These are phyloP conservation scores for Salvelinus sp. DNA, from an alignment of 2,113 vertebrate species.

Conservation along the genomic window DNA sequence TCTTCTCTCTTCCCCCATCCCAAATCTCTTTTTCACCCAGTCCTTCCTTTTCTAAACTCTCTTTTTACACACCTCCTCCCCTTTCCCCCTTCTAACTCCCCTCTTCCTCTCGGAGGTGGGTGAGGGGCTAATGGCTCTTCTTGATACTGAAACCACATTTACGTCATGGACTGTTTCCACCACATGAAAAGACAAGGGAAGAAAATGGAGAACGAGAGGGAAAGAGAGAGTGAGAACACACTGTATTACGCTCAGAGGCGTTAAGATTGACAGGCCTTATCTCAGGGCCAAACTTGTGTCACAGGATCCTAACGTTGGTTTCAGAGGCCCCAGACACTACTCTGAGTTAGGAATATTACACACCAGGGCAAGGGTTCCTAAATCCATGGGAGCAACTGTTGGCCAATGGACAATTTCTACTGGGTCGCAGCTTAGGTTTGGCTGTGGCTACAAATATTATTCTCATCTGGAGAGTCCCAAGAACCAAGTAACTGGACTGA, in stretches of 20 bases:
- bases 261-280: not conserved
- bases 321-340: not conserved
- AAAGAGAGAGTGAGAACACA: constrained; percentile 31
- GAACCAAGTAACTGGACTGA: no score
- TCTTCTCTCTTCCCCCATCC: not conserved
- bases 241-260: constrained; percentile 31
- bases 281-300: constrained; percentile 17
- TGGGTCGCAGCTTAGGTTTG: no score
- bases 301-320: constrained; percentile 25
- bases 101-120: constrained; percentile 20
- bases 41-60: constrained; percentile 22
- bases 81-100: constrained; percentile 16
- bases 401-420: no score
- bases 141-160: constrained; percentile 50
- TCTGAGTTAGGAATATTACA: constrained; percentile 11
- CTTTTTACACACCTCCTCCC: constrained; percentile 15
- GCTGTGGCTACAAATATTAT: no score
- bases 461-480: no score
- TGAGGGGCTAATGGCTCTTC: constrained; percentile 13
- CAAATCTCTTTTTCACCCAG: constrained; percentile 21
- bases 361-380: not conserved
- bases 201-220: constrained; percentile 18
- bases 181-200: constrained; percentile 24
- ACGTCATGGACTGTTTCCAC: constrained; percentile 26
- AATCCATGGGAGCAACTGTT: no score